These are phyloP conservation scores for Celastrina argiolus DNA, from an alignment of 2,888 invertebrate species.

Conservation along the genomic window DNA sequence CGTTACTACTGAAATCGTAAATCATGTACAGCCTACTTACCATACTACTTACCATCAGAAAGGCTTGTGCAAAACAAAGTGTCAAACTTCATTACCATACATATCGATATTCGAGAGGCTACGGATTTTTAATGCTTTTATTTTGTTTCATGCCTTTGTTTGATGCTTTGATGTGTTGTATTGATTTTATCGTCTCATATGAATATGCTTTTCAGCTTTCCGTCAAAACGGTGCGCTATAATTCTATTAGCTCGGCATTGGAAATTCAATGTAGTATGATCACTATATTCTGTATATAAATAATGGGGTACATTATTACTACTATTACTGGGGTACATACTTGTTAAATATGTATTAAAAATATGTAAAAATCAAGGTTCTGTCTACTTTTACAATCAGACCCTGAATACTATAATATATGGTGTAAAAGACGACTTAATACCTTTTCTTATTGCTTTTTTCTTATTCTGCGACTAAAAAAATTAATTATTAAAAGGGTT, in stretches of 20 bases:
- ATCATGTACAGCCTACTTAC: background rate
- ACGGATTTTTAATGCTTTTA: background rate
- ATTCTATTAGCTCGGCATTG: background rate
- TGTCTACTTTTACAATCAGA: no score
- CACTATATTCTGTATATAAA: no score
- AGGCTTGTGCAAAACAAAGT: background rate
- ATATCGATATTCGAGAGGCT: background rate
- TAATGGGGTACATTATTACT: no score
- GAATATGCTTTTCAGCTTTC: background rate
- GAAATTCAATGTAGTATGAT: background rate
- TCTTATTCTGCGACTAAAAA: no score
- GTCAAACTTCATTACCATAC: conserved; percentile 1
- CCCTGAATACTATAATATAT: no score
- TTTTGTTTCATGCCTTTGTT: background rate
- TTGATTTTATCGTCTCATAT: background rate
- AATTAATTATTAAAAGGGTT: no score
- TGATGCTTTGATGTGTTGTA: background rate
- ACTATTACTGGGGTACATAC: no score
- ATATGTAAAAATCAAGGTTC: no score
- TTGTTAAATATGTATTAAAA: no score
- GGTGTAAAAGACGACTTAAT: no score
- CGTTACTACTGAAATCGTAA: background rate
- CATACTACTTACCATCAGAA: background rate
- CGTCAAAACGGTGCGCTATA: background rate
- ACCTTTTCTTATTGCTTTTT: no score